Base-by-base conservation (phyloP, 2,113 vertebrate genomes). In the Elephantulus edwardii region DNA sequence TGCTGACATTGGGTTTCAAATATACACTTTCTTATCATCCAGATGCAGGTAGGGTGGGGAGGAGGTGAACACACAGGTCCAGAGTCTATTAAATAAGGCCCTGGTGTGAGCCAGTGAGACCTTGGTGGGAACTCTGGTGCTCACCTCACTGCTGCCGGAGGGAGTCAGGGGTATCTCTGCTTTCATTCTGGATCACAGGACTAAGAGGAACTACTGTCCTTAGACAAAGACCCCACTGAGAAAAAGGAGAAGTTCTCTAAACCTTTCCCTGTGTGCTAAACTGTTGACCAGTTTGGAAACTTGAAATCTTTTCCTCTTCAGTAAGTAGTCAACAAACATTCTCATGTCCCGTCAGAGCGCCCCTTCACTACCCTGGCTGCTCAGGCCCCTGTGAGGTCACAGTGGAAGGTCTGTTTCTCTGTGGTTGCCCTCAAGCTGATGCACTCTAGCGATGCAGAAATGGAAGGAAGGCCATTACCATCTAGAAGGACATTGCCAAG, bases 81-180 rank as follows among this genome's bases (percentile, higher is more conserved):
- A 84, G 30, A 60, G 6, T 3, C 38, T 74, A 13, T 30, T 26
- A 14, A 46, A 24, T 50, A 40, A 40, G 16, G 3, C 3, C 14
- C 52, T n/a, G 16, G 7, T 40, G 83, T 42, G 35, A 24, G 12
- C 14, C 1, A 26, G 14, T 77, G 13, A 90, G 40, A 52, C 8
- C 1, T 38, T 38, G n/a, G 26, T 8, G 26, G 38, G 14, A 19
- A 33, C 24, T 4, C 44, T 26, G 1, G 14, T 2, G 17, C 26
- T 6, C 48, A 5, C 6, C 10, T 30, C 2, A 0, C 16, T 35
- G 48, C 33, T 35, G 50, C 56, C 22, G 48, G 38, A 5, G 2
- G 30, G 33, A 56, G 20, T 19, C 9, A 38, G 22, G 2, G 33
- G 7, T 38, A 60, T 17, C 17, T 48, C 52, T 0, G 1, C 30